Conservation (phyloP, 2,797 vertebrate genomes). For the Aldrovandia affinis region DNA sequence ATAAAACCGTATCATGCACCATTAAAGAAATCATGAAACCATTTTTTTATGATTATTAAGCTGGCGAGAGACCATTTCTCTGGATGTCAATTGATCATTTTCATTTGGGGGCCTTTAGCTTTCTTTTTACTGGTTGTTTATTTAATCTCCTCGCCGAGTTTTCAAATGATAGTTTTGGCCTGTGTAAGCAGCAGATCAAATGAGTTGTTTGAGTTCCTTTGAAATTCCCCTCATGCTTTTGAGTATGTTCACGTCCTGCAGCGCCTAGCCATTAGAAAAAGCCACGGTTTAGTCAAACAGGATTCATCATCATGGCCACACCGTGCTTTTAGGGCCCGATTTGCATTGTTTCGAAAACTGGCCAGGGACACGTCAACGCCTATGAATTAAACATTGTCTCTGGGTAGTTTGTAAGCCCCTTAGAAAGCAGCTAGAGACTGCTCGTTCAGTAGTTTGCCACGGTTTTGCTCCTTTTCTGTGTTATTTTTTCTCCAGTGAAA, state of each 20-base stretch:
- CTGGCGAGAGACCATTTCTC: neutral
- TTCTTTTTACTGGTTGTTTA: neutral
- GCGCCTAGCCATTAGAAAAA: neutral
- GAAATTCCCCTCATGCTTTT: constrained; percentile 7
- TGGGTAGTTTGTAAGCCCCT: neutral
- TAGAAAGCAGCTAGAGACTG: neutral
- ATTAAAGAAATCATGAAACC: neutral
- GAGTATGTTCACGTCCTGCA: neutral
- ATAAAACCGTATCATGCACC: too few relatives aligned
- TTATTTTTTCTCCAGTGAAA: too few relatives aligned
- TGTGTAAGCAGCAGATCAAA: neutral
- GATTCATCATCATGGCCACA: neutral
- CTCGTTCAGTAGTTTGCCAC: neutral
- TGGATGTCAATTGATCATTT: neutral
- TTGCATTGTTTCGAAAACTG: neutral
- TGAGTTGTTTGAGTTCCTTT: neutral
- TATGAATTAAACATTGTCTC: neutral
- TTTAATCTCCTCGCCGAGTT: neutral
- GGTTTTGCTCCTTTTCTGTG: too few relatives aligned
- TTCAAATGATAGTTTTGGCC: neutral
- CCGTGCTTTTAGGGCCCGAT: neutral
- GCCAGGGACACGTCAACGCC: neutral
- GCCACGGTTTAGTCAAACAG: neutral
- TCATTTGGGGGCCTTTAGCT: neutral
- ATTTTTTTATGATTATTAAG: neutral